Conservation (phyloP, 2,888 invertebrate genomes). For the Polylopha cassiicola region DNA sequence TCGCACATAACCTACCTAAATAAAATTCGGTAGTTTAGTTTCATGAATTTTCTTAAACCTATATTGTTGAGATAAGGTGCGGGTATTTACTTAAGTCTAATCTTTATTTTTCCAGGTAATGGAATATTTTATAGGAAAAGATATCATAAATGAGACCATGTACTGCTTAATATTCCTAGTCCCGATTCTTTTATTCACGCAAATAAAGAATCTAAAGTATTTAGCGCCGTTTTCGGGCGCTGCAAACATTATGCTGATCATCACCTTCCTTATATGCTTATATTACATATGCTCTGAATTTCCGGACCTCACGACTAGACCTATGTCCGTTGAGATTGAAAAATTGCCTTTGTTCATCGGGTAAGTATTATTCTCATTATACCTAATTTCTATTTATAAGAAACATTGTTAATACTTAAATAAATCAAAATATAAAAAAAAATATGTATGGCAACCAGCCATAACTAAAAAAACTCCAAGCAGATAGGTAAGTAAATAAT, state of each 20-base stretch:
- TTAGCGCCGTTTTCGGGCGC: slow-evolving; percentile 92
- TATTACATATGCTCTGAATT: slow-evolving; percentile 84
- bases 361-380: slow-evolving; percentile 41
- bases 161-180: slow-evolving; percentile 62
- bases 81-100: not conserved
- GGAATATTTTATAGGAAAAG: slow-evolving; percentile 36
- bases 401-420: not conserved
- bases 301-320: slow-evolving; percentile 61
- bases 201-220: slow-evolving; percentile 86
- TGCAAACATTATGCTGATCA: slow-evolving; percentile 88
- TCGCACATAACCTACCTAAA: too few relatives aligned
- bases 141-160: slow-evolving; percentile 40
- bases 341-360: slow-evolving; percentile 91
- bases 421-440: not conserved
- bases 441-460: not conserved
- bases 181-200: slow-evolving; percentile 62
- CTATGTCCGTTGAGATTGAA: slow-evolving; percentile 74
- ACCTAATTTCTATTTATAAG: not conserved
- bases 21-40: too few relatives aligned
- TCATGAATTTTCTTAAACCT: too few relatives aligned
- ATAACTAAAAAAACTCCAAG: too few relatives aligned
- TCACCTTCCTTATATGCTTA: slow-evolving; percentile 87
- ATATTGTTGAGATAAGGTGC: too few relatives aligned
- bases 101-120: slow-evolving; percentile 55
- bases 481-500: too few relatives aligned